These are phyloP conservation scores for Thereuonema tuberculata DNA, from an alignment of 1,140 invertebrate species.

Conservation along the genomic window DNA sequence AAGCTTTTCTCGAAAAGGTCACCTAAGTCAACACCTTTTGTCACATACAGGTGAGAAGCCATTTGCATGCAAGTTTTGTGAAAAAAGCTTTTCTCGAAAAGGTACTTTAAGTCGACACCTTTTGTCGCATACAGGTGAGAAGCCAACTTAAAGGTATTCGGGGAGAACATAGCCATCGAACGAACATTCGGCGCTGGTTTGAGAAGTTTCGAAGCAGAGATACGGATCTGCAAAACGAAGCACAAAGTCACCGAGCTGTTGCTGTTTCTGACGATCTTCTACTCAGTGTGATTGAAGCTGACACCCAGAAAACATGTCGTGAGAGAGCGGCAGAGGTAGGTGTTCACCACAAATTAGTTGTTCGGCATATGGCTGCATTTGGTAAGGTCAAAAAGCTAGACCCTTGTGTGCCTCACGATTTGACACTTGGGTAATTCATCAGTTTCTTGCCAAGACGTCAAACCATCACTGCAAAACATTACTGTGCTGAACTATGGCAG, in stretches of 20 bases:
- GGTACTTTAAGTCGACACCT: no score
- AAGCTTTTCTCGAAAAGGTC: no score
- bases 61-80: no score
- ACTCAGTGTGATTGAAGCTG: not conserved
- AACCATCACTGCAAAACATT: not conserved
- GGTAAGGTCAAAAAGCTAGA: not conserved
- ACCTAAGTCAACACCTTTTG: no score
- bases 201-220: no score
- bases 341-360: not conserved
- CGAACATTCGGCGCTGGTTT: no score
- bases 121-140: no score
- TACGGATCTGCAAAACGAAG: not conserved
- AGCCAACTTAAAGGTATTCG: no score
- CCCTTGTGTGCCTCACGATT: not conserved
- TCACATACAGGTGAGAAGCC: no score
- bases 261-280: not conserved
- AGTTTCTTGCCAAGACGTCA: not conserved
- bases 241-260: not conserved
- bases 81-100: no score
- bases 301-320: not conserved
- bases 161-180: no score
- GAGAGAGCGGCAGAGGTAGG: not conserved
- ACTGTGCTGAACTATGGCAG: not conserved
- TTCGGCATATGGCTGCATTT: not conserved
- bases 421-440: not conserved